A percentile compares a stretch with the other conserved stretches of the same genome.
Evolutionary conservation across 2,797 vertebrate genomes (phyloP).

Genomic region (Trichosurus vulpecula): DNA sequence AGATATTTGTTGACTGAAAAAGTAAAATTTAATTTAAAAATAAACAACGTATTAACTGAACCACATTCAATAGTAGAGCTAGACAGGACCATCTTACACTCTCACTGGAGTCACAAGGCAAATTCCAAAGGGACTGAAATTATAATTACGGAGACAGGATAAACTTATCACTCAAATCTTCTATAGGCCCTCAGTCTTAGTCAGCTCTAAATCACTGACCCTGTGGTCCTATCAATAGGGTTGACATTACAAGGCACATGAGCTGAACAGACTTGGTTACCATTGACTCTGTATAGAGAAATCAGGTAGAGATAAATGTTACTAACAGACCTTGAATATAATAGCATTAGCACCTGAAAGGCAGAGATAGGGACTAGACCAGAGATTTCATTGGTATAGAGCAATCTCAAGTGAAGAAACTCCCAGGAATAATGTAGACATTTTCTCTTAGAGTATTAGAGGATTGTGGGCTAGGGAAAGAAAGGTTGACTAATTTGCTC

Average conservation of each 20-base stretch:
- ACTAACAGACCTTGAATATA: background rate
- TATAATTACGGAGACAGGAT: background rate
- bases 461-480: background rate
- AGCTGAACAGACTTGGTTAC: background rate
- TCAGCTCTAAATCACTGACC: no score
- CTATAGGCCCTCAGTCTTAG: background rate
- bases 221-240: no score
- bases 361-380: background rate
- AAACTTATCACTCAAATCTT: constrained; percentile 4
- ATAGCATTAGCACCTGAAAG: background rate
- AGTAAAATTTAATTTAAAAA: background rate
- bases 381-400: background rate
- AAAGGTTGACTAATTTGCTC: background rate
- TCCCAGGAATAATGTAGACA: background rate
- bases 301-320: background rate
- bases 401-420: background rate
- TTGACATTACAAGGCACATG: no score
- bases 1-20: background rate
- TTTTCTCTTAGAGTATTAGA: background rate
- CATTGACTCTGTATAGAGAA: background rate
- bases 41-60: background rate
- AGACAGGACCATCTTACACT: background rate
- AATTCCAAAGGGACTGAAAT: background rate
- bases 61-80: background rate
- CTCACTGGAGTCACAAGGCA: background rate